These are phyloP conservation scores for Hemistola chrysoprasaria DNA, from an alignment of 2,888 invertebrate species.

Conservation along the genomic window DNA sequence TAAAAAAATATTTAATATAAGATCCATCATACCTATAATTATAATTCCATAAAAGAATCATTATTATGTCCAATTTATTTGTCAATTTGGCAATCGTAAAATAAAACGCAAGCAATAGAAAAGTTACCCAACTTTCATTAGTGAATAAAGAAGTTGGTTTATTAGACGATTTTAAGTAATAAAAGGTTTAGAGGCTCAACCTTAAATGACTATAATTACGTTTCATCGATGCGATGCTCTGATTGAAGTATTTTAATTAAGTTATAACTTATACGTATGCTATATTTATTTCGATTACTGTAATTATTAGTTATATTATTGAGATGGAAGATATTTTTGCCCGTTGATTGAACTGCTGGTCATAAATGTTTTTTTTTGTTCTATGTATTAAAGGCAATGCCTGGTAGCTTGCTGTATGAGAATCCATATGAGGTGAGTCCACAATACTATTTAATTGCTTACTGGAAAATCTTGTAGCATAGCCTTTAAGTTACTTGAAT, in stretches of 20 bases:
- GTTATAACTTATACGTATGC: conserved; percentile 6
- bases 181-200: conserved; percentile 6
- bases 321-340: background rate
- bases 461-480: too few relatives aligned
- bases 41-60: too few relatives aligned
- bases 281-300: conserved; percentile 1
- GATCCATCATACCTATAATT: too few relatives aligned
- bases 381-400: too few relatives aligned
- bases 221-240: conserved; percentile 6
- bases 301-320: background rate
- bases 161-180: conserved; percentile 12
- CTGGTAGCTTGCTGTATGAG: too few relatives aligned
- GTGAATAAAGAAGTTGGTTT: conserved; percentile 10
- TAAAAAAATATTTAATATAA: too few relatives aligned
- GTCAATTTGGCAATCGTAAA: conserved; percentile 20
- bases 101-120: conserved; percentile 10
- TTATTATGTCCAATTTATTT: conserved; percentile 1
- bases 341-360: too few relatives aligned
- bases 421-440: too few relatives aligned
- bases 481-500: background rate
- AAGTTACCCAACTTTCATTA: conserved; percentile 17
- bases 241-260: conserved; percentile 5
- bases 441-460: background rate
- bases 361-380: background rate
- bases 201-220: conserved; percentile 10